phyloP scores from a whole-genome alignment of 2,888 invertebrate species.

The Lingula anatina region DNA sequence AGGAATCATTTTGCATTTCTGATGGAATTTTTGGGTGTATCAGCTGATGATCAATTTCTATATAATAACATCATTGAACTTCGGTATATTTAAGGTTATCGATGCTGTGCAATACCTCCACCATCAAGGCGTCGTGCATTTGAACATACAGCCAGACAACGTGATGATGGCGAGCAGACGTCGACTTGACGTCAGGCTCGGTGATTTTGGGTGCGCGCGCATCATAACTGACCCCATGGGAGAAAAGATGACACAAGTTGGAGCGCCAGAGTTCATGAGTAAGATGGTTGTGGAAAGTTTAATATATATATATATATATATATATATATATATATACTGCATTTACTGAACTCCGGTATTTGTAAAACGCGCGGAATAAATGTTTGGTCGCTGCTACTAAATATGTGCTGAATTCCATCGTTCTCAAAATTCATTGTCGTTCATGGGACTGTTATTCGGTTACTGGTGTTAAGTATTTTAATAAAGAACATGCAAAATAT shows the following conservation, averaged over 20 bases:
- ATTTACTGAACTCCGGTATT: neutral
- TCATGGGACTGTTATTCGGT: neutral
- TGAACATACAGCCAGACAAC: conserved; percentile 82
- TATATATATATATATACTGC: neutral
- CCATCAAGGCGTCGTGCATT: conserved; percentile 68
- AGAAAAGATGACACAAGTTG: conserved; percentile 25
- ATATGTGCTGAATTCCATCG: too few species aligned
- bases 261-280: conserved; percentile 46
- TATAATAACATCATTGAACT: too few species aligned
- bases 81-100: too few species aligned
- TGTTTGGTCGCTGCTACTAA: too few species aligned
- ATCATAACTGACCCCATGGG: conserved; percentile 27
- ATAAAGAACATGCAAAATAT: neutral
- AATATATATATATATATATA: conserved; percentile 7
- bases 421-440: too few species aligned
- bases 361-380: too few species aligned
- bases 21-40: too few species aligned
- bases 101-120: conserved; percentile 74
- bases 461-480: neutral
- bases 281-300: conserved; percentile 8
- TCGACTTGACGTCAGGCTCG: conserved; percentile 66
- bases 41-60: too few species aligned
- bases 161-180: conserved; percentile 76
- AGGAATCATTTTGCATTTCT: too few species aligned
- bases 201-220: conserved; percentile 85